Evolutionary conservation across 2,888 invertebrate genomes (phyloP).

Genomic region (Cyclophora albipunctata): DNA sequence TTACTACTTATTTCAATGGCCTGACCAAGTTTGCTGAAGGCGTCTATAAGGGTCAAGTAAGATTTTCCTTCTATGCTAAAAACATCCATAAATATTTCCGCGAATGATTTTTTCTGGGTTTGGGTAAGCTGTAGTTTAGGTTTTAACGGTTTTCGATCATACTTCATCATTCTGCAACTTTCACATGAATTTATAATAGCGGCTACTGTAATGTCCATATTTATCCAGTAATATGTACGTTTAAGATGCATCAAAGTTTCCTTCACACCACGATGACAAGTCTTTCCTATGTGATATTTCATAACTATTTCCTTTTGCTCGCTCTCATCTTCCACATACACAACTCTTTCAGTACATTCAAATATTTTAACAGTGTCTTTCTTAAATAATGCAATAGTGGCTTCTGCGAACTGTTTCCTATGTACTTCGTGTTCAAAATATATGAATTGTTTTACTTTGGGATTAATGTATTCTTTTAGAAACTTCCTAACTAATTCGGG

Average conservation of each 20-base stretch:
- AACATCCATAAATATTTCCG: conserved; percentile 22
- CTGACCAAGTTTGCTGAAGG: conserved; percentile 26
- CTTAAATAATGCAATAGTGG: neutral
- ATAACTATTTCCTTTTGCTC: conserved; percentile 13
- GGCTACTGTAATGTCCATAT: conserved; percentile 15
- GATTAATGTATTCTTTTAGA: conserved; percentile 4
- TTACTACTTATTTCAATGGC: conserved; percentile 18
- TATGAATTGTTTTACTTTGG: conserved; percentile 1
- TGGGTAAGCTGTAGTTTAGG: conserved; percentile 21
- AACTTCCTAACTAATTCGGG: conserved; percentile 10
- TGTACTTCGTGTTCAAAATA: conserved; percentile 16
- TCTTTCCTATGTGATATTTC: conserved; percentile 20
- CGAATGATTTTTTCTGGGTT: conserved; percentile 19
- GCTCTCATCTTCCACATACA: conserved; percentile 9
- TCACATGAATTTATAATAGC: conserved; percentile 20
- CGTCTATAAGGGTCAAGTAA: conserved; percentile 18
- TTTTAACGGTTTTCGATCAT: conserved; percentile 16
- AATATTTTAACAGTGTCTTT: conserved; percentile 14
- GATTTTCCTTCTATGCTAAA: conserved; percentile 13
- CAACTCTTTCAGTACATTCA: conserved; percentile 22
- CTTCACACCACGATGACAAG: conserved; percentile 20
- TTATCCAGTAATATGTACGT: conserved; percentile 17
- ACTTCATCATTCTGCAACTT: conserved; percentile 8
- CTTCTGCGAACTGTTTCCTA: conserved; percentile 8
- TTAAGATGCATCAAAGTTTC: conserved; percentile 16